These are phyloP conservation scores for Lordiphosa fenestrarum DNA, from an alignment of 2,888 invertebrate genomes.

Conservation along the genomic window DNA sequence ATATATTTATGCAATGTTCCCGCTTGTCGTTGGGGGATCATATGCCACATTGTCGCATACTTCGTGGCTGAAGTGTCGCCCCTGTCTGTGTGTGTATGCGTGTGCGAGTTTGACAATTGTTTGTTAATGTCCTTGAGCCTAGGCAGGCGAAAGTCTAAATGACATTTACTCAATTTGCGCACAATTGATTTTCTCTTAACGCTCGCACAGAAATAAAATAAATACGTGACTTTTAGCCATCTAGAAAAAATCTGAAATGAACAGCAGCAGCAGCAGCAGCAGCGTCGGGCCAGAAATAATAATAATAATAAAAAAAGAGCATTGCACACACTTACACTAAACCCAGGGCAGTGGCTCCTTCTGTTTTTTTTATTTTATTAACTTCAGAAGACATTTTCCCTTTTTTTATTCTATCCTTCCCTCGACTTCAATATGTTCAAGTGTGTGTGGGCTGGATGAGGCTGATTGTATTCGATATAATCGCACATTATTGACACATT, in stretches of 20 bases:
- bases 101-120: constrained; percentile 38
- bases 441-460: constrained; percentile 5
- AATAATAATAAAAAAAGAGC: constrained; percentile 1
- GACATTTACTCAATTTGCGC: constrained; percentile 65
- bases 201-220: constrained; percentile 16
- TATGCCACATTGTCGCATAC: constrained; percentile 64
- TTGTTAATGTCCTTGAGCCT: constrained; percentile 54
- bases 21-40: constrained; percentile 42
- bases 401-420: constrained; percentile 17
- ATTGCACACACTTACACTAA: constrained; percentile 11
- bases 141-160: constrained; percentile 58
- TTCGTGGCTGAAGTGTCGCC: constrained; percentile 33
- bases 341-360: constrained; percentile 3
- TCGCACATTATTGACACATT: constrained; percentile 63
- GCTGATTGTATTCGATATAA: constrained; percentile 52
- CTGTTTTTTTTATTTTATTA: constrained; percentile 42
- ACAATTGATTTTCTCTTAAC: constrained; percentile 49
- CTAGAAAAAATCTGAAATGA: constrained; percentile 28
- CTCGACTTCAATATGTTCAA: constrained; percentile 20
- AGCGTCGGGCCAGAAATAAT: constrained; percentile 17
- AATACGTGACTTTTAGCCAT: constrained; percentile 54
- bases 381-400: constrained; percentile 43
- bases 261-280: constrained; percentile 17
- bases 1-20: constrained; percentile 63
- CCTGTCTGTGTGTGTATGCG: constrained; percentile 1